A percentile compares a stretch with the other conserved stretches of the same genome.
phyloP scores from a whole-genome alignment of 1,140 invertebrate genomes.

The Copidosoma floridanum region DNA sequence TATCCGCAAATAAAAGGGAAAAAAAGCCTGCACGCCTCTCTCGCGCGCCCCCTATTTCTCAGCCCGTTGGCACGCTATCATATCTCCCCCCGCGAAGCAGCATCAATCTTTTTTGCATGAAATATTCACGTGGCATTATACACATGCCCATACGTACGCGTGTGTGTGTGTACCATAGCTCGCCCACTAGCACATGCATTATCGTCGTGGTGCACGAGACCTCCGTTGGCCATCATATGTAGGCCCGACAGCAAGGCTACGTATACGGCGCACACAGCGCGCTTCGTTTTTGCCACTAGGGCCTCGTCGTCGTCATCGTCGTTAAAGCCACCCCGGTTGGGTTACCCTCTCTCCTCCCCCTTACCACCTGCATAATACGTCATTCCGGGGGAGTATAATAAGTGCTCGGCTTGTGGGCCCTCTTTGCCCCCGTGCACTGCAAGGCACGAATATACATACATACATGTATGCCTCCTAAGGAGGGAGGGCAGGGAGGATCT shows the following conservation, averaged over 20 bases:
- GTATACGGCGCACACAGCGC: not conserved
- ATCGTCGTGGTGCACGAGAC: no score
- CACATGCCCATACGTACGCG: not conserved
- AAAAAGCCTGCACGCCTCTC: no score
- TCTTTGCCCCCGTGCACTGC: not conserved
- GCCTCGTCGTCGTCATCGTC: not conserved
- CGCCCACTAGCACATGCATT: no score
- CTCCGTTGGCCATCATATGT: no score
- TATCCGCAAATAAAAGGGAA: no score
- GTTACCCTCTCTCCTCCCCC: no score
- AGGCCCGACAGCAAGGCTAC: no score
- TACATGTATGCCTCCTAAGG: no score
- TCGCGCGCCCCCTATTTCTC: conserved; percentile 18
- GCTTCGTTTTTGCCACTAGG: conserved; percentile 14
- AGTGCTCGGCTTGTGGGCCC: not conserved
- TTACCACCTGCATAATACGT: not conserved
- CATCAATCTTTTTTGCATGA: conserved; percentile 16
- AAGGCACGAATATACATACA: not conserved
- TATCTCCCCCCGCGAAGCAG: not conserved
- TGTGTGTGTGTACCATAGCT: not conserved
- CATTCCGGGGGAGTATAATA: not conserved
- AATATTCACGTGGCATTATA: conserved; percentile 11
- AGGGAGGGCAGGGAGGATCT: conserved; percentile 3
- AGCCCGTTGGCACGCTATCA: not conserved
- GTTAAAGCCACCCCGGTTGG: conserved; percentile 18